A percentile compares a stretch with the other conserved stretches of the same genome.
These are phyloP conservation scores for Drosophila mauritiana DNA, from an alignment of 1,140 invertebrate genomes.

Conservation along the genomic window DNA sequence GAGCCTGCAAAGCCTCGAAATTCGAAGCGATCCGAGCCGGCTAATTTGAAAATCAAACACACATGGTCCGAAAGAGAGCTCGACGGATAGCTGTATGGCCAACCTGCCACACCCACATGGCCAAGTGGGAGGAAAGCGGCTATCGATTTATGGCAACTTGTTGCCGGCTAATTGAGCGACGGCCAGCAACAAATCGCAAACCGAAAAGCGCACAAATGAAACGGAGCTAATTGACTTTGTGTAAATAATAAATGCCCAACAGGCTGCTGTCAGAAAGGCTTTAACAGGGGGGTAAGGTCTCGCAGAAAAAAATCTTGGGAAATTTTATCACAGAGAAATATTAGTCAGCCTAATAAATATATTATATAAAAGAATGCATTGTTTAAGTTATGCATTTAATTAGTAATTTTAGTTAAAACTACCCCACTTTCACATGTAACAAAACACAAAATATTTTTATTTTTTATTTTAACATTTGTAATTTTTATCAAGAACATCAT, in stretches of 20 bases:
- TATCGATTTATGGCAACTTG: conserved; percentile 66
- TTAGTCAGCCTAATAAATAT: neutral
- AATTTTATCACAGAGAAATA: conserved; percentile 23
- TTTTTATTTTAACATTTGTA: too few species aligned
- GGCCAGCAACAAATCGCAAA: conserved; percentile 39
- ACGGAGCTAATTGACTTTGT: conserved; percentile 64
- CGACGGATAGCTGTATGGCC: conserved; percentile 1
- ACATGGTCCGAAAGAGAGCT: conserved; percentile 19
- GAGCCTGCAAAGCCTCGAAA: conserved; percentile 32
- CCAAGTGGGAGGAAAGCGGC: conserved; percentile 55
- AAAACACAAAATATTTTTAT: too few species aligned
- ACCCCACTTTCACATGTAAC: too few species aligned
- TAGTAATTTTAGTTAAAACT: too few species aligned
- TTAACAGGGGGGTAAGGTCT: conserved; percentile 24
- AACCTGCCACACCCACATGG: conserved; percentile 27
- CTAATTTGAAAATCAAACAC: conserved; percentile 74
- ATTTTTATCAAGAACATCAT: too few species aligned
- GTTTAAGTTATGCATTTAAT: too few species aligned
- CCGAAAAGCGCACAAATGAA: conserved; percentile 61
- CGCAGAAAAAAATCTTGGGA: conserved; percentile 15
- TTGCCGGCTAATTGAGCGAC: conserved; percentile 74
- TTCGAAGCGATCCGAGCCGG: conserved; percentile 56
- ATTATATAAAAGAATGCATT: neutral
- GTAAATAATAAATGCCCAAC: conserved; percentile 47
- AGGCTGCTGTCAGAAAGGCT: conserved; percentile 64